Evolutionary conservation across 1,140 invertebrate genomes (phyloP).

Genomic region (Anastrepha ludens): DNA sequence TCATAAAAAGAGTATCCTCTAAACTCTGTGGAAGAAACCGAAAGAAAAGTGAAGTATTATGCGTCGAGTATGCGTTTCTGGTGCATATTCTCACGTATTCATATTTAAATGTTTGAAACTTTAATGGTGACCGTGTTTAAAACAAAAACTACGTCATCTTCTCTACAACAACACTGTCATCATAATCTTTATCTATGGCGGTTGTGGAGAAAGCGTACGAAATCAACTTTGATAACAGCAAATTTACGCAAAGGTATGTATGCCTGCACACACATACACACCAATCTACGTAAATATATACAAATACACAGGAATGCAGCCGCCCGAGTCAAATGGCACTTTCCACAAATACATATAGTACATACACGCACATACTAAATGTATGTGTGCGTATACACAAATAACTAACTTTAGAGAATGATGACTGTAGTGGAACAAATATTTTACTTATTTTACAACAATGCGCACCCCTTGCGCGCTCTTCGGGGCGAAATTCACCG

Average conservation of each 20-base stretch:
- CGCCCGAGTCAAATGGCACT: not conserved
- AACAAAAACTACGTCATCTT: not conserved
- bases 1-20: no score
- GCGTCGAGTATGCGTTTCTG: no score
- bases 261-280: no score
- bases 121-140: not conserved
- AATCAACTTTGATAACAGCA: not conserved
- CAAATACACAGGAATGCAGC: not conserved
- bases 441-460: slow-evolving; percentile 35
- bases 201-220: not conserved
- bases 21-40: no score
- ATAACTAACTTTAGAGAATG: slow-evolving; percentile 19
- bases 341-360: not conserved
- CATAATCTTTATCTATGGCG: not conserved
- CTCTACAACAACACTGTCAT: not conserved
- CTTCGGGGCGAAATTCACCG: not conserved
- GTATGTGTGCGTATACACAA: not conserved
- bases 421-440: slow-evolving; percentile 4
- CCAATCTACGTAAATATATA: not conserved
- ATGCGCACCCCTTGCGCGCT: not conserved
- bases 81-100: slow-evolving; percentile 17
- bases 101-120: slow-evolving; percentile 36
- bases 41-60: no score
- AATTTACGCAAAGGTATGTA: not conserved
- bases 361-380: not conserved